Conservation (phyloP, 2,113 vertebrate genomes). For the Penelope pileata region DNA sequence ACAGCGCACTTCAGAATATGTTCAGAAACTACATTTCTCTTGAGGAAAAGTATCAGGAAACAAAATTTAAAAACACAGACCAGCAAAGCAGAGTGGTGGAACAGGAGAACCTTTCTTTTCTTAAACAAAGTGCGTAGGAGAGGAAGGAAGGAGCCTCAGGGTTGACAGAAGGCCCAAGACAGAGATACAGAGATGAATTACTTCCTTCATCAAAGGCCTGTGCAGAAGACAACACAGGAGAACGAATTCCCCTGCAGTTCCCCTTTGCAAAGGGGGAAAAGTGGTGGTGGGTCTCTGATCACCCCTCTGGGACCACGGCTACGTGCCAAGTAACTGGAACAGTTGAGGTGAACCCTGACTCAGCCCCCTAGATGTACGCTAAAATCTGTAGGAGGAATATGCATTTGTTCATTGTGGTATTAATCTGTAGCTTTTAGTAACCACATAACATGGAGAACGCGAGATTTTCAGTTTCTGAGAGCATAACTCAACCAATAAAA, state of each 20-base stretch:
- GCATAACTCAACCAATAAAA: constrained; percentile 55
- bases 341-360: constrained; percentile 42
- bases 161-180: neutral
- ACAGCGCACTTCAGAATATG: neutral
- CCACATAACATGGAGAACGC: constrained; percentile 48
- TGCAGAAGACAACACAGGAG: neutral
- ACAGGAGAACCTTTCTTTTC: neutral
- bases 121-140: neutral
- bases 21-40: neutral
- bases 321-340: constrained; percentile 8
- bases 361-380: constrained; percentile 11
- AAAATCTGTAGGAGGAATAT: constrained; percentile 55
- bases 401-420: constrained; percentile 29
- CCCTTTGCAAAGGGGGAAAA: neutral
- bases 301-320: neutral
- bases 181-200: neutral
- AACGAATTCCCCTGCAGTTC: neutral
- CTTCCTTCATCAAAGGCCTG: neutral
- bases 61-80: neutral
- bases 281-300: neutral
- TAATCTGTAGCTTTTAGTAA: constrained; percentile 67
- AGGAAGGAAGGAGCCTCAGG: neutral
- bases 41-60: neutral
- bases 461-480: constrained; percentile 54
- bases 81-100: neutral